These are phyloP conservation scores for Cygnus atratus DNA, from an alignment of 2,113 vertebrate genomes.

Conservation along the genomic window DNA sequence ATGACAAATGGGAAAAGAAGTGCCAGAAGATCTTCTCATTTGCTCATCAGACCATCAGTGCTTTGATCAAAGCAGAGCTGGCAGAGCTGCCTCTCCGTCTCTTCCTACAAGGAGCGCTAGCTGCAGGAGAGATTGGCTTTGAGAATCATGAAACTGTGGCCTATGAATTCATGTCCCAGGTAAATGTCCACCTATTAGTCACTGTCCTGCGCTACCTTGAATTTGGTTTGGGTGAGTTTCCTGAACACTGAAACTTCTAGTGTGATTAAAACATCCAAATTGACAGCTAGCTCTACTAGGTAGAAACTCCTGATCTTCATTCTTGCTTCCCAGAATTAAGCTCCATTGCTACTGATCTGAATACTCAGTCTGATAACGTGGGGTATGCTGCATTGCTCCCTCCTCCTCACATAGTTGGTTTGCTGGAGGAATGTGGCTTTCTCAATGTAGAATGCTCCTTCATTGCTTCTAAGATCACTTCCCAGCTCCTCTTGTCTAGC, in stretches of 20 bases:
- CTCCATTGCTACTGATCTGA: not conserved
- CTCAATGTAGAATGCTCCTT: not conserved
- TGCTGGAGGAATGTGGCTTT: not conserved
- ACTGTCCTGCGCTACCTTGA: not conserved
- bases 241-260: not conserved
- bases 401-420: not conserved
- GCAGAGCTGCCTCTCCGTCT: slow-evolving; percentile 94
- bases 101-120: slow-evolving; percentile 95
- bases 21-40: slow-evolving; percentile 99
- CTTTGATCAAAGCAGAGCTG: slow-evolving; percentile 96
- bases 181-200: not conserved
- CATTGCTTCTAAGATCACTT: not conserved
- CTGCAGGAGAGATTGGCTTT: slow-evolving; percentile 96
- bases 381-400: not conserved
- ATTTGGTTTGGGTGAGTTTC: not conserved
- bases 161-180: slow-evolving; percentile 99
- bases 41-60: slow-evolving; percentile 97
- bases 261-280: not conserved
- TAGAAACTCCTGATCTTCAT: slow-evolving; percentile 12
- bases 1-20: slow-evolving; percentile 99
- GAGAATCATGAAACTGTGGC: slow-evolving; percentile 99
- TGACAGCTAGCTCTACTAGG: not conserved
- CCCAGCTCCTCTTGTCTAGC: not conserved
- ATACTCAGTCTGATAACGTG: not conserved
- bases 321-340: slow-evolving; percentile 40